Evolutionary conservation across 2,888 invertebrate genomes (phyloP), one percentile per base, ranked within the genome.

Genomic region (Parnassius glacialis): DNA sequence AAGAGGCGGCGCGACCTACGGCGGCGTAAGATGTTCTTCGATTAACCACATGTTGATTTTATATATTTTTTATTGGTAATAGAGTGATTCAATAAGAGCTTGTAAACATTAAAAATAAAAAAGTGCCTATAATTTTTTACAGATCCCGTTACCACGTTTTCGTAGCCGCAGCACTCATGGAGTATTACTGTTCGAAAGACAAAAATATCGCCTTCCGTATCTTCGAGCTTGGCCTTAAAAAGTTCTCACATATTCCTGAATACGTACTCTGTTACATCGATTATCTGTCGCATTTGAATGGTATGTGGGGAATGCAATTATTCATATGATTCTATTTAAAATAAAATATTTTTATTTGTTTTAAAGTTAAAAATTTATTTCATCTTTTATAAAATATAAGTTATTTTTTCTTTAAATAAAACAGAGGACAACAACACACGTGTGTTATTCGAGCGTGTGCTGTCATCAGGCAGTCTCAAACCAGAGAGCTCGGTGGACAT

Each of bases 401-500:
- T 7, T 7, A 34, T 34, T 34, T 34, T 48, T 48, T 3, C 7
- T 48, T 16, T 41, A 20, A 20, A 20, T 45, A 56, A 10, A 51
- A 9, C 90, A 97, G 99, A 99, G 94, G 99, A 99, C 81, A 99
- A 99, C 86, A 99, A 99, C 85, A 99, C 99, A 0, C 93, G 99
- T 58, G 99, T 99, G n/a, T 90, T 99, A 51, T 99, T 99, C 88
- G 99, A 99, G 84, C 92, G 99, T 13, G 98, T 99, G 2, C 92
- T 99, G 1, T 97, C 98, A 0, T 97, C 98, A 0, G 98, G 97
- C 52, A 97, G 96, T 65, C 89, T 99, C 53, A 95, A 97, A 72
- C 95, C 97, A 0, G 98, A 98, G 78, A 96, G 97, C 84, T 98
- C 98, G 3, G 96, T 97, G 90, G 98, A 99, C 79, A 98, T 99